Conservation (phyloP, 1,140 invertebrate genomes). For the Anadara kagoshimensis region DNA sequence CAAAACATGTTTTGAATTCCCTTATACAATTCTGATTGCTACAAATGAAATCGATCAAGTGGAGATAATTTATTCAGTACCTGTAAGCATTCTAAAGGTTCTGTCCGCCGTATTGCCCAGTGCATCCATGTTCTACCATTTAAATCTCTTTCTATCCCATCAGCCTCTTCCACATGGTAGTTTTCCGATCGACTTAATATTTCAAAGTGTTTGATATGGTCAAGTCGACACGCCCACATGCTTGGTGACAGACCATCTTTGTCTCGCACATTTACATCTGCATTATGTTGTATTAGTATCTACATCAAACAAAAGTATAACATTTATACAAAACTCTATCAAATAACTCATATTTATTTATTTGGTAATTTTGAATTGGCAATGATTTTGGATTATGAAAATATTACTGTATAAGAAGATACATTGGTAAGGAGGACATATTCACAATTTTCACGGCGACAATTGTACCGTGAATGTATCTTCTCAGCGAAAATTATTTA, state of each 20-base stretch:
- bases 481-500: too few species aligned
- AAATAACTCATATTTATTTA: too few species aligned
- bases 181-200: constrained; percentile 57
- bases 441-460: too few species aligned
- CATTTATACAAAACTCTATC: background rate
- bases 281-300: constrained; percentile 63
- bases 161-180: constrained; percentile 55
- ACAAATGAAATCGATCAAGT: too few species aligned
- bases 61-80: constrained; percentile 38
- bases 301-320: constrained; percentile 39
- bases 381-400: too few species aligned
- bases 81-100: constrained; percentile 72
- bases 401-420: too few species aligned
- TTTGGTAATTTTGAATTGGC: too few species aligned
- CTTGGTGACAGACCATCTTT: constrained; percentile 71
- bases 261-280: constrained; percentile 63
- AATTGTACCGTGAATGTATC: too few species aligned
- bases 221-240: constrained; percentile 74
- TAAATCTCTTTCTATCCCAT: constrained; percentile 69
- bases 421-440: too few species aligned
- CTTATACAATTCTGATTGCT: too few species aligned
- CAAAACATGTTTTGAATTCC: too few species aligned
- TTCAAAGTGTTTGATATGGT: constrained; percentile 72
- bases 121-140: constrained; percentile 73
- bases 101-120: constrained; percentile 70